Base-by-base conservation (phyloP, 2,113 vertebrate genomes). In the Psilopsiagon aurifrons region DNA sequence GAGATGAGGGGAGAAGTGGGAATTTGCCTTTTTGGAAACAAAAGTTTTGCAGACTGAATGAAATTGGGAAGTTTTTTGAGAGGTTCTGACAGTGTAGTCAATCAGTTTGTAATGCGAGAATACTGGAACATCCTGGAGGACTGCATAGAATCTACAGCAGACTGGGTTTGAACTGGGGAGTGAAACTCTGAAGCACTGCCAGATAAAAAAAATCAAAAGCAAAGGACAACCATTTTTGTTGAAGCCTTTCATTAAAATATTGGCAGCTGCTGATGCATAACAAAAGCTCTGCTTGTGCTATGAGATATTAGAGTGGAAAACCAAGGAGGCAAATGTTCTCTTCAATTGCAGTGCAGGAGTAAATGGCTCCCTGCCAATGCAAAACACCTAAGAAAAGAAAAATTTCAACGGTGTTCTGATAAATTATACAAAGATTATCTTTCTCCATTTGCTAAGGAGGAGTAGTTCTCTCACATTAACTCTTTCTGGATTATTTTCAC, bases 201-300 rank as follows among this genome's bases (percentile, higher is more conserved):
- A 94, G 92, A 73, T 84, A 31, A 96, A 96, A 92, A 92, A 94
- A 94, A 90, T 86, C 43, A 95, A 88, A 96, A 93, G 93, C 74
- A 77, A 94, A 96, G 86, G 76, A 95, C 83, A 95, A 52, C 55
- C 39, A 41, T 85, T 95, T 95, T 92, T 88, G 73, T 84, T 78
- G 69, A 80, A 96, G 88, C 73, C 62, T 96, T 94, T 97, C 92
- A 95, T 95, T 94, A 94, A 96, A 94, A 96, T 96, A 96, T 93
- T 96, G 95, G 95, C 95, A 94, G 95, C 95, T 96, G 88, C 93
- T 96, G 95, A 88, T 93, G 94, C 88, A 90, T 96, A 95, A 96
- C 95, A 97, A 96, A 97, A 95, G 86, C 95, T 96, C 95, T 88
- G 95, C 95, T 96, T 94, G 88, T 57, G 80, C 86, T 86, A 15